Evolutionary conservation across 2,797 vertebrate species (phyloP), one percentile per base, ranked within the genome.

Genomic region (Pangasius krempfi): DNA sequence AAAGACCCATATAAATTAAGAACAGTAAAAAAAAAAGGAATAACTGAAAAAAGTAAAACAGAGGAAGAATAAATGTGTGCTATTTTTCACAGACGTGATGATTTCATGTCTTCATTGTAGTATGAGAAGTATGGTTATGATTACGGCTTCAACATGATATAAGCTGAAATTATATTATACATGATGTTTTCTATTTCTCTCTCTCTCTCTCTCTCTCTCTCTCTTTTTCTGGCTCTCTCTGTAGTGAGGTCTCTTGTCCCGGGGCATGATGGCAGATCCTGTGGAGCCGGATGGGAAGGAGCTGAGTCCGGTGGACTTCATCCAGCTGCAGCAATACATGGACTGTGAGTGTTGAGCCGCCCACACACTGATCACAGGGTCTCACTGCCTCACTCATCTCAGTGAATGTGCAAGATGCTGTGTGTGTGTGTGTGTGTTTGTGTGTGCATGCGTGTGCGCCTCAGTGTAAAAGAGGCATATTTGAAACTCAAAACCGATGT

Each of bases 281-380:
- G 93, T 94, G 92, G 92, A 95, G 92, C 92, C 93, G 90, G 95
- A 96, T 94, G 95, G 94, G 94, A 97, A 96, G 94, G 97, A 98
- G 86, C 96, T 99, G 91, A 97, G 96, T 95, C 96, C 98, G 13
- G 95, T 96, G 92, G 97, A 98, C 94, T 98, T 99, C 87, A 97
- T 97, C 93, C 97, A 98, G 94, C 97, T 99, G 88, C 98, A 98
- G 93, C 97, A 98, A 93, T 99, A 98, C 94, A 97, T 98, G 88
- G 97, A 99, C 92, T 98, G 98, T 99, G 95, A 98, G 98, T 97
- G 92, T 89, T 90, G 92, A 86, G 89, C 89, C 88, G 33, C 91
- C 90, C 92, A 81, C 94, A 92, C 92, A 90, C 91, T 78, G 88
- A 93, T 93, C 90, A 90, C 37, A 44, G 33, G 37, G 88, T 91